These are phyloP conservation scores for Mastomys coucha DNA, from an alignment of 2,113 vertebrate genomes.

Conservation along the genomic window DNA sequence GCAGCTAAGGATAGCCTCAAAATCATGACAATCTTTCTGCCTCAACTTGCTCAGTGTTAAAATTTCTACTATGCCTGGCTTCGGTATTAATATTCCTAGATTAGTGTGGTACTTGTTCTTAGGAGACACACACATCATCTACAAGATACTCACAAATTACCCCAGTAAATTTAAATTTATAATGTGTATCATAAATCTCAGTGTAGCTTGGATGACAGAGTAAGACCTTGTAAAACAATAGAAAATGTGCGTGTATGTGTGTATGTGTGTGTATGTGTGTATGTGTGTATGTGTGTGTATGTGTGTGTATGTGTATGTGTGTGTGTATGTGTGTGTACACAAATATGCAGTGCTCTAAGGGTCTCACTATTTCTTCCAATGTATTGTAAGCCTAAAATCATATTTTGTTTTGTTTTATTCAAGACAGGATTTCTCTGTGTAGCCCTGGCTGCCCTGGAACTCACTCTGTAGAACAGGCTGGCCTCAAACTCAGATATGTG, in stretches of 20 bases:
- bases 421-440: no score
- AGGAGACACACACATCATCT: not conserved
- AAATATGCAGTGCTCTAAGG: not conserved
- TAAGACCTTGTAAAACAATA: not conserved
- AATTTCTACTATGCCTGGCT: not conserved
- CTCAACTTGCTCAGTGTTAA: not conserved
- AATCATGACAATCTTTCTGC: not conserved
- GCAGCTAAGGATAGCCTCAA: not conserved
- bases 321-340: not conserved
- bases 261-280: no score
- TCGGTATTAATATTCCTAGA: conserved; percentile 7
- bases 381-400: not conserved
- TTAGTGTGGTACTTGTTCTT: not conserved
- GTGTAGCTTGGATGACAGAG: not conserved
- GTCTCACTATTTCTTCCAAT: not conserved
- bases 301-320: not conserved
- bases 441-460: no score
- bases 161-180: conserved; percentile 21
- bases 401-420: no score
- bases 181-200: not conserved
- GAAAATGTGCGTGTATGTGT: not conserved
- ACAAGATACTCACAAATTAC: not conserved
- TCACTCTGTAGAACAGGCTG: no score
- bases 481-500: no score
- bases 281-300: no score